Base-by-base conservation (phyloP, 2,888 invertebrate species). In the Balanococcus diminutus region DNA sequence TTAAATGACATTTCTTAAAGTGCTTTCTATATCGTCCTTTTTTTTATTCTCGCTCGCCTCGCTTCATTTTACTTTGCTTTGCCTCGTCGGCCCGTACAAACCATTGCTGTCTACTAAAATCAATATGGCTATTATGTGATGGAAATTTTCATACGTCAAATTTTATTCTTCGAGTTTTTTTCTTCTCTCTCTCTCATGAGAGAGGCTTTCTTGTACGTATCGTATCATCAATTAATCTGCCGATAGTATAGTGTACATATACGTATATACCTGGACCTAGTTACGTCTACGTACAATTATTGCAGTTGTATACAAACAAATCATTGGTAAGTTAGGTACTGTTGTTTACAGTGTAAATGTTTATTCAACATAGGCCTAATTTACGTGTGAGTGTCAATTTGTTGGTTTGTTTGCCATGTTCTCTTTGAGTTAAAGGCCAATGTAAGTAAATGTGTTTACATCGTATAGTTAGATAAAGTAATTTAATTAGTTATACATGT, bases 1-100 rank as follows among this genome's bases (percentile, higher is more conserved):
- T 79, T 79, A 79, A 79, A 79, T 79, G 75, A 79, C 75, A 79
- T 79, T 79, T 79, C 75, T 79, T 79, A 79, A 79, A 79, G 75
- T 79, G 75, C 75, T 36, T 79, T 79, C 75, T 79, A 32, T 79
- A 36, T 79, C 67, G 67, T 67, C 16, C 75, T 36, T 79, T 79
- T 79, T 79, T 36, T 72, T 28, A n/a, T n/a, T 19, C 25, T 61
- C 19, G 2, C 3, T 61, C 5, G 19, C 22, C 19, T 14, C 31
- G 31, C 31, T 28, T 28, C n/a, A n/a, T n/a, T n/a, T 72, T 28
- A 16, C 61, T 16, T 72, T 16, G 25, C 31, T 14, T 72, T 28
- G 72, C 31, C 16, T 16, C 14, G 19, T 19, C 31, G n/a, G 72
- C 72, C 16, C 6, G 14, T 32, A 72, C 31, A 28, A 28, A 28